Percentiles rank a stretch among this genome's conserved stretches.
Evolutionary conservation across 2,797 vertebrate genomes (phyloP).

Genomic region (Garrulus glandarius): DNA sequence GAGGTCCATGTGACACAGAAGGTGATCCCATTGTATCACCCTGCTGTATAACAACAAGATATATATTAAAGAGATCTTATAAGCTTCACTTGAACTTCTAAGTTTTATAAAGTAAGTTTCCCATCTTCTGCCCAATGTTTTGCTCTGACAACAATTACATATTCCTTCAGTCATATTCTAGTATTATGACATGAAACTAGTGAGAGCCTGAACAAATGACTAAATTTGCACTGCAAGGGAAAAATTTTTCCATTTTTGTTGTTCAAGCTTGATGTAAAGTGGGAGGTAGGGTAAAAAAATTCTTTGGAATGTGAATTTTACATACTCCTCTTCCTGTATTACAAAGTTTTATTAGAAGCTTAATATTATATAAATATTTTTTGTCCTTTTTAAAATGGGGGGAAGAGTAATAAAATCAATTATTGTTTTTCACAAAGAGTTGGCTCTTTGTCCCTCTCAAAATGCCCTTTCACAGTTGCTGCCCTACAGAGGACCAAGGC

Average conservation of each 20-base stretch:
- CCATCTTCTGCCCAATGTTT: background rate
- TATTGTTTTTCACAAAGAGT: background rate
- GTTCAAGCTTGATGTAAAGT: background rate
- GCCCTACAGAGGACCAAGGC: background rate
- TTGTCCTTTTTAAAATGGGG: background rate
- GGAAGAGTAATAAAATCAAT: background rate
- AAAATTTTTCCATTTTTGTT: background rate
- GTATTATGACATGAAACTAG: background rate
- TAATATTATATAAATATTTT: background rate
- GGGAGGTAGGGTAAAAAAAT: background rate
- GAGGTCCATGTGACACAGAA: background rate
- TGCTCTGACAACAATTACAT: background rate
- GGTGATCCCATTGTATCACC: background rate
- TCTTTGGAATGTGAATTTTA: background rate
- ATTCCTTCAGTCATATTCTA: background rate
- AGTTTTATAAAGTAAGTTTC: background rate
- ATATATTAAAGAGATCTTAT: background rate
- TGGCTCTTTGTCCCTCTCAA: background rate
- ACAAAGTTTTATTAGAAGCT: background rate
- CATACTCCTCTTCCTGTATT: background rate
- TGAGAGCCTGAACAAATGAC: background rate
- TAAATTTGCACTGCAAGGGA: background rate
- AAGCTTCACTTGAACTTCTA: background rate
- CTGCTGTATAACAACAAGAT: background rate
- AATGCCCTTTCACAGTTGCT: background rate